phyloP scores from a whole-genome alignment of 1,140 invertebrate species.

The Neotoxoptera formosana region DNA sequence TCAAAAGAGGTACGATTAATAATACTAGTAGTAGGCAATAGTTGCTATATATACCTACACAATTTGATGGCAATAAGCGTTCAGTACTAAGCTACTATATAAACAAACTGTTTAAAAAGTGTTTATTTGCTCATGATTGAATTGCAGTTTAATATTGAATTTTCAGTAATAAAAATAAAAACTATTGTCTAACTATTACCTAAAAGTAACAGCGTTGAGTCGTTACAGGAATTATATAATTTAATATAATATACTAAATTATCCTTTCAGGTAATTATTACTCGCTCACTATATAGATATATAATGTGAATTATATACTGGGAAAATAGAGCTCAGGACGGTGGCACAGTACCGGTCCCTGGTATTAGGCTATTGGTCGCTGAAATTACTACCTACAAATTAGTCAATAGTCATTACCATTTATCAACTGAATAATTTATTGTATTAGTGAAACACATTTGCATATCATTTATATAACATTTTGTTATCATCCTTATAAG shows the following conservation, averaged over 20 bases:
- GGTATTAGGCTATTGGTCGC: background rate
- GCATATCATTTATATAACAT: background rate
- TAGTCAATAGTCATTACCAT: background rate
- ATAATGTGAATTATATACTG: background rate
- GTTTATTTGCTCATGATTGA: no score
- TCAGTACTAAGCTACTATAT: background rate
- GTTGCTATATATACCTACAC: background rate
- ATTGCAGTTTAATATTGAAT: no score
- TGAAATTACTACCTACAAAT: background rate
- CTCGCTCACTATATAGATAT: no score
- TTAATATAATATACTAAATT: background rate
- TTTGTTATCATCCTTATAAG: background rate
- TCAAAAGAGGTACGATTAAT: no score
- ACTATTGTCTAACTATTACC: no score
- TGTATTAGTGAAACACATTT: background rate
- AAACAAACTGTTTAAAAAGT: no score
- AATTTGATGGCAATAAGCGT: background rate
- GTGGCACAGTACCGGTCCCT: background rate
- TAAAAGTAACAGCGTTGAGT: background rate
- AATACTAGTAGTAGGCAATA: background rate
- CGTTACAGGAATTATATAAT: background rate
- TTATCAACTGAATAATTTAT: background rate
- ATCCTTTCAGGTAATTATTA: background rate
- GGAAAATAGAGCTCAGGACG: background rate
- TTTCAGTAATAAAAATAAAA: no score